Evolutionary conservation across 2,113 vertebrate genomes (phyloP).

Genomic region (Mobula hypostoma): DNA sequence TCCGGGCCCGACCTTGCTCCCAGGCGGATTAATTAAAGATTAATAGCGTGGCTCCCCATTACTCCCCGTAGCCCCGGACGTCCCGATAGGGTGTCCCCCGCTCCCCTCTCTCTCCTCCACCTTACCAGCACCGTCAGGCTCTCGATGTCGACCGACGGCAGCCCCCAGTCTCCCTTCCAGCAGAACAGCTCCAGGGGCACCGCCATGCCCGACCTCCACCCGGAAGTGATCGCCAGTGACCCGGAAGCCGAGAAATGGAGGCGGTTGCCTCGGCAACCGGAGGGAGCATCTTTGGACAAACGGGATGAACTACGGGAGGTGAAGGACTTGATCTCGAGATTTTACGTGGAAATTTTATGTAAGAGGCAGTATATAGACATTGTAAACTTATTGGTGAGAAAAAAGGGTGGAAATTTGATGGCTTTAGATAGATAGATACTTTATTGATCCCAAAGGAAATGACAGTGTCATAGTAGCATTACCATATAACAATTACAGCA

Average conservation of each 20-base stretch:
- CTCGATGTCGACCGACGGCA: constrained; percentile 62
- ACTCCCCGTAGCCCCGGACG: too few relatives aligned
- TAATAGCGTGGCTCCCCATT: too few relatives aligned
- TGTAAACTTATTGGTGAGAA: neutral
- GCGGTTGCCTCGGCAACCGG: neutral
- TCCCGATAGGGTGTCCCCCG: constrained; percentile 34
- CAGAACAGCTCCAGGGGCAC: constrained; percentile 73
- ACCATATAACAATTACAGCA: too few relatives aligned
- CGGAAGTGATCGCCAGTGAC: neutral
- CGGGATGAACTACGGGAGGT: too few relatives aligned
- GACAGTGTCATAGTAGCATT: too few relatives aligned
- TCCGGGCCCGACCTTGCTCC: too few relatives aligned
- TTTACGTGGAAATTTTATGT: neutral
- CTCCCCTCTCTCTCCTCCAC: constrained; percentile 41
- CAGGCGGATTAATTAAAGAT: too few relatives aligned
- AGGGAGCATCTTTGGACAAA: too few relatives aligned
- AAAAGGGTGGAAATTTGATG: too few relatives aligned
- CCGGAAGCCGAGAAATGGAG: neutral
- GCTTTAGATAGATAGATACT: too few relatives aligned
- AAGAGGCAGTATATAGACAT: neutral
- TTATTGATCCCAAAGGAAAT: too few relatives aligned
- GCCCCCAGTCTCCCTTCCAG: constrained; percentile 62
- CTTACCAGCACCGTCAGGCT: constrained; percentile 65
- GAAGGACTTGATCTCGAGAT: neutral
- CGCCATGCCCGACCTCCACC: constrained; percentile 58